Base-by-base conservation (phyloP, 2,113 vertebrate genomes). In the Sceloporus tristichus region DNA sequence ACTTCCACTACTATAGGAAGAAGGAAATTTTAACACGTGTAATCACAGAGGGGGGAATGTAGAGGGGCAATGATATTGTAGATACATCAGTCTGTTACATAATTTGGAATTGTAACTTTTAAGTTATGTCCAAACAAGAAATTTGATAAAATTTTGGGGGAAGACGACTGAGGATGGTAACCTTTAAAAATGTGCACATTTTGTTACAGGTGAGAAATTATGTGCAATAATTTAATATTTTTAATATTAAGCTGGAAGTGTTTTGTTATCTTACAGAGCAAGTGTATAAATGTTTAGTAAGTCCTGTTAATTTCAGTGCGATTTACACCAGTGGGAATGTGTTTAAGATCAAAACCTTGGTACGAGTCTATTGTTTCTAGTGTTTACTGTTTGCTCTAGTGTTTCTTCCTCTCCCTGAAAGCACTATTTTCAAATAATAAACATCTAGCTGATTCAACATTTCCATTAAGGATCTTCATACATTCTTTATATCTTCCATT, bases 1-100 rank as follows among this genome's bases (percentile, higher is more conserved):
- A 29, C 77, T 0, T 0, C 66, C 71, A 62, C 27, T 84, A 68
- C 27, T 8, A 34, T 0, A 0, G 16, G 42, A 0, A 3, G 68
- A 40, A 29, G 81, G 77, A 77, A n/a, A 71, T 7, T 1, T 29
- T 62, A 23, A 87, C 27, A 74, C n/a, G 27, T 23, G 38, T 59
- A 85, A 27, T 13, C 84, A 40, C 56, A 62, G 29, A n/a, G 42
- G 87, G 27, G 19, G 76, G 42, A 83, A 74, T 4, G 11, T 40
- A 19, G 18, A 29, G 9, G 27, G 42, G 25, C 27, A 42, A 19
- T 5, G 9, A 9, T 80, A 62, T 3, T 65, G 38, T 34, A 88
- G 53, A 56, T 56, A 23, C 38, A 38, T 0, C 0, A 27, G 23
- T 84, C 40, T 77, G 40, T n/a, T 14, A 68, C 81, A 53, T 1